phyloP scores from a whole-genome alignment of 1,140 invertebrate genomes.

The Philotrypesis tridentata region DNA sequence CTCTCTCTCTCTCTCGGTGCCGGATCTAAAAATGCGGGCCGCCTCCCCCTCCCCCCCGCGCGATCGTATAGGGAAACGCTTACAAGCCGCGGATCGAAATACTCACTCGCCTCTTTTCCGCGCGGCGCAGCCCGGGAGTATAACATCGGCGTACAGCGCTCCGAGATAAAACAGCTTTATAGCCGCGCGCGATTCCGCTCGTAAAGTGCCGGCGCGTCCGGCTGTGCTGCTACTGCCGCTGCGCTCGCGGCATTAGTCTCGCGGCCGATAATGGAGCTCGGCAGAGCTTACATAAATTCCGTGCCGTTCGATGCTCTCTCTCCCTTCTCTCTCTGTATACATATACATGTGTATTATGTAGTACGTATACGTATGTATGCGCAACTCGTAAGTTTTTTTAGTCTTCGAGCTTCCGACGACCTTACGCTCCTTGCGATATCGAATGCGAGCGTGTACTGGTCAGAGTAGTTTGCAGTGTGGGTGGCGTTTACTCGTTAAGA shows the following conservation, averaged over 20 bases:
- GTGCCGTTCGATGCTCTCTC: neutral
- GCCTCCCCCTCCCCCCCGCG: too few relatives aligned
- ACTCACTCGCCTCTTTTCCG: neutral
- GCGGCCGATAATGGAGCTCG: conserved; percentile 3
- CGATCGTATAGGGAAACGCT: neutral
- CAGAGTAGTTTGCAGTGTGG: too few relatives aligned
- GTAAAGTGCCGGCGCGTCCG: conserved; percentile 6
- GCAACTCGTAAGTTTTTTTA: neutral
- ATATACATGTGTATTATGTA: too few relatives aligned
- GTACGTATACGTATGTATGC: neutral
- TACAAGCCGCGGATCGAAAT: neutral
- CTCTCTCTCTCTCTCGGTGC: too few relatives aligned
- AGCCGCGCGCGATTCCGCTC: conserved; percentile 10
- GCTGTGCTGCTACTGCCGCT: neutral
- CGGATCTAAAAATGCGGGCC: too few relatives aligned
- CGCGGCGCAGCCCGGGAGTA: neutral
- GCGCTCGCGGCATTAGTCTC: neutral
- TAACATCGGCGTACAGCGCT: neutral
- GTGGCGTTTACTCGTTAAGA: neutral
- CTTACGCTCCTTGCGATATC: neutral
- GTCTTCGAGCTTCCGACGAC: neutral
- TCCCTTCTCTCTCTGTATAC: too few relatives aligned
- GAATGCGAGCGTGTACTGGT: neutral
- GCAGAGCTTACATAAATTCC: neutral
- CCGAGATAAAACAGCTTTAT: conserved; percentile 30